phyloP scores from a whole-genome alignment of 1,140 invertebrate species.

The Cecropterus lyciades region DNA sequence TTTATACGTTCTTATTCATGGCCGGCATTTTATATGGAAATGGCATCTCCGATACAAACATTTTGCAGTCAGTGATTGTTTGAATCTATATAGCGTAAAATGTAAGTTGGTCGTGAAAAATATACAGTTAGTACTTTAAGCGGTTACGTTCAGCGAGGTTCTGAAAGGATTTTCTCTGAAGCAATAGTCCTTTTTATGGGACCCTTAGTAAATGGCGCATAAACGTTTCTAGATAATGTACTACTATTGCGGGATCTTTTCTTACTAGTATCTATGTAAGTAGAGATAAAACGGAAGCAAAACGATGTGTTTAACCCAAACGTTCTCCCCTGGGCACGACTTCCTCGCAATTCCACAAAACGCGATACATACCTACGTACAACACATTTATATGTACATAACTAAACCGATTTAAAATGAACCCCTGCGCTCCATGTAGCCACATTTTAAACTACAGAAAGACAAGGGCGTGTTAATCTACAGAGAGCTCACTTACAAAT shows the following conservation, averaged over 20 bases:
- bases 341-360: constrained; percentile 80
- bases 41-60: not conserved
- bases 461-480: constrained; percentile 30
- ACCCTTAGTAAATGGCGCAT: constrained; percentile 47
- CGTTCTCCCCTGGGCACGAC: constrained; percentile 69
- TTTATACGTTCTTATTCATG: constrained; percentile 18
- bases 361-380: constrained; percentile 38
- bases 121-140: too few relatives aligned
- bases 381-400: constrained; percentile 41
- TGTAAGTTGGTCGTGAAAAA: too few relatives aligned
- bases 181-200: constrained; percentile 29
- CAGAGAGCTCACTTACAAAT: constrained; percentile 51
- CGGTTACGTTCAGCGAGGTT: not conserved
- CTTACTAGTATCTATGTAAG: constrained; percentile 48
- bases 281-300: constrained; percentile 67
- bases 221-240: constrained; percentile 53
- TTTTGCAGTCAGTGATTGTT: not conserved
- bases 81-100: too few relatives aligned
- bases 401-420: constrained; percentile 57
- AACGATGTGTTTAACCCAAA: constrained; percentile 76
- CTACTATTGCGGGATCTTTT: constrained; percentile 40
- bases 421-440: constrained; percentile 41
- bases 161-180: constrained; percentile 10
- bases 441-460: constrained; percentile 38
- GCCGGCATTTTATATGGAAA: not conserved